Evolutionary conservation across 2,888 invertebrate genomes (phyloP), one percentile per base, ranked within the genome.

Genomic region (Notodonta dromedarius): DNA sequence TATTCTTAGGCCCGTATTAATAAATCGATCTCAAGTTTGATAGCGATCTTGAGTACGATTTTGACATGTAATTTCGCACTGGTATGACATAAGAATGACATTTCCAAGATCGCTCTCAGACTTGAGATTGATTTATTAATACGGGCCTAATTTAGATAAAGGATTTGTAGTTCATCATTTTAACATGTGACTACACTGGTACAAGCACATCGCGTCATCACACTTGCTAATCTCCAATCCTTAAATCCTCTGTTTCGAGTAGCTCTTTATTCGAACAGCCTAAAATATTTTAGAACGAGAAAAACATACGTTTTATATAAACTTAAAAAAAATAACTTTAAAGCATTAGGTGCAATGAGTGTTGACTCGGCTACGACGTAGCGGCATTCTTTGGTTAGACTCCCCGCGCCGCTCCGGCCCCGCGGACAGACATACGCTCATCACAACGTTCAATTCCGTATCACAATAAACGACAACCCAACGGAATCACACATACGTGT

Each of bases 271-370:
- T 16, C 3, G 50, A 61, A 52, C 52, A 16, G n/a, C 11, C 57
- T 52, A 14, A 32, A 39, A 48, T 48, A 44, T 55, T 61, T 57
- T 60, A 24, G 51, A 32, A 54, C 53, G 40, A 55, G 54, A 56
- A 58, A 52, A 52, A 58, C 51, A 51, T 44, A n/a, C 24, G n/a
- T 56, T 24, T 32, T 58, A 51, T 53, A 53, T 55, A 55, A 75
- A 74, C 73, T 70, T 73, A 71, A 67, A 85, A 85, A 88, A 86
- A 78, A 85, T 85, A 86, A 89, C 82, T 83, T 91, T 91, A 91
- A 91, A 91, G 90, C 90, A 89, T 90, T 87, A 85, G 85, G 87
- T 90, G 88, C 82, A 83, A 84, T 88, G 86, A 88, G 87, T 85
- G 87, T 85, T 90, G 90, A 92, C 90, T 91, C 86, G 83, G 89